A percentile compares a stretch with the other conserved stretches of the same genome.
Conservation (phyloP, 2,797 vertebrate genomes). For the Halcyon badia region DNA sequence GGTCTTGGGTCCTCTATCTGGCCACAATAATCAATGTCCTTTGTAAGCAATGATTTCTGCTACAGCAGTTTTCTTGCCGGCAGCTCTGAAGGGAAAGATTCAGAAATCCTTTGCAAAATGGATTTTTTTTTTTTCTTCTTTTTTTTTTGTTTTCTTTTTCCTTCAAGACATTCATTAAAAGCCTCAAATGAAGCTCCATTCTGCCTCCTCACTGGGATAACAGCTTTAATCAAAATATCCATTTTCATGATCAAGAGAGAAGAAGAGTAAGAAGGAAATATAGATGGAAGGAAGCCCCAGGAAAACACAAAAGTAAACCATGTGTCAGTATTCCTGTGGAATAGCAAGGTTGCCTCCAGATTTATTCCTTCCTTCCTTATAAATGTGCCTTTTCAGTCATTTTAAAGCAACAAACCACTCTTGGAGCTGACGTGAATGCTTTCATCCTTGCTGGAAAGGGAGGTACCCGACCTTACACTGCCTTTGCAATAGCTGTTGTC, state of each 20-base stretch:
- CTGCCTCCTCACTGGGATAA: background rate
- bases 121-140: background rate
- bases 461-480: background rate
- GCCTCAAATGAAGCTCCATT: background rate
- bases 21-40: background rate
- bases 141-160: background rate
- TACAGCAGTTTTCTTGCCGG: background rate
- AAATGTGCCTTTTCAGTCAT: background rate
- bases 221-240: conserved; percentile 28
- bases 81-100: background rate
- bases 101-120: background rate
- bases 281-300: background rate
- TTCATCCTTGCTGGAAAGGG: background rate
- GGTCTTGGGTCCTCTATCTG: background rate
- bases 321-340: background rate
- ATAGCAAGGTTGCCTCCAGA: background rate
- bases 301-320: background rate
- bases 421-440: background rate
- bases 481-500: background rate
- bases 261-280: background rate
- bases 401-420: background rate
- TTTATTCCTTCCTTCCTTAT: background rate
- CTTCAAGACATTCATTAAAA: background rate
- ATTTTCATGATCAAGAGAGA: background rate
- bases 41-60: background rate